Base-by-base conservation (phyloP, 2,797 vertebrate species). In the Alca torda region DNA sequence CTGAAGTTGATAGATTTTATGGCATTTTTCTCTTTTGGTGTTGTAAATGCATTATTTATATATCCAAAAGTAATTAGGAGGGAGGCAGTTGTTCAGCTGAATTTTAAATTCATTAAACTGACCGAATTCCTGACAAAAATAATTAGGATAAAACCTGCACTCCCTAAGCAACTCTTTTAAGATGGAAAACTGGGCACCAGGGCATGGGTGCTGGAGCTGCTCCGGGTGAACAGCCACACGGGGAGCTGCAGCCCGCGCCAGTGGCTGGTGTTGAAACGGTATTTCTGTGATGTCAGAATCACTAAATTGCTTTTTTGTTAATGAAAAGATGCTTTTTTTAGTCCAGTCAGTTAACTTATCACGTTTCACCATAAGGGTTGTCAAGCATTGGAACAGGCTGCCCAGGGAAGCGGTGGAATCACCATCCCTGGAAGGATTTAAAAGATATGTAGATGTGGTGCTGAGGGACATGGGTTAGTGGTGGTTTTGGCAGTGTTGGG, bases 41-140 rank as follows among this genome's bases (percentile, higher is more conserved):
- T 12, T 84, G 23, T 39, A 85, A 91, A 88, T 70, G 83, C 94
- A 46, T 96, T 95, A 84, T 92, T 95, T 95, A 79, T 87, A 45
- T 2, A 50, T 21, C 78, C 93, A 70, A 64, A 97, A 94, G 94
- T 45, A 94, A 96, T 96, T 92, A 93, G 95, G 70, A 88, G 80
- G 96, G 87, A 97, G 63, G 59, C 64, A 91, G 95, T 17, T 88
- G 93, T 93, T 97, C 94, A 63, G 74, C 88, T 94, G 96, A 92
- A 93, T 96, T 97, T 97, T 84, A 83, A 96, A 95, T 77, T 90
- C 90, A 96, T 96, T 96, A 90, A 98, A 95, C 78, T 77, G 95
- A 94, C 94, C 96, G 86, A 87, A 97, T 97, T 97, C 73, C 84
- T 95, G 93, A 92, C 87, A 77, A 67, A 98, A 97, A 94, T 69